Conservation (phyloP, 2,888 invertebrate species). For the Alentia gelatinosa region DNA sequence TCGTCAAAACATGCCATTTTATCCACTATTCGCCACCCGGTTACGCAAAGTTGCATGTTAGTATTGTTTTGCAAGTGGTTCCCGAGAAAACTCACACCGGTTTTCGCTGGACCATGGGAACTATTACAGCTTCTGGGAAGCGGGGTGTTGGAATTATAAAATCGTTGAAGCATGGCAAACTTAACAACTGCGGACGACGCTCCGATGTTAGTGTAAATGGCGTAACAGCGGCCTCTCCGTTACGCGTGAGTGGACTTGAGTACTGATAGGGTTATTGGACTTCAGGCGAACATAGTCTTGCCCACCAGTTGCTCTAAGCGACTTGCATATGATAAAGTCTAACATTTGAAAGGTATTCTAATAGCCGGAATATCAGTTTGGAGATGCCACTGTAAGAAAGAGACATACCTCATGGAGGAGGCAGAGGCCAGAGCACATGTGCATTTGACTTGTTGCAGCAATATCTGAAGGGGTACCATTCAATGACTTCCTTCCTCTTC, state of each 20-base stretch:
- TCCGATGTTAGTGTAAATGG: background rate
- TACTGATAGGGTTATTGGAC: background rate
- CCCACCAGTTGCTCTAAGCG: background rate
- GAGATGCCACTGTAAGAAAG: no score
- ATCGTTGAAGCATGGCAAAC: background rate
- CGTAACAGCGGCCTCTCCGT: background rate
- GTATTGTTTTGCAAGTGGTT: background rate
- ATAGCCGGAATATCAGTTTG: background rate
- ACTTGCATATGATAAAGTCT: background rate
- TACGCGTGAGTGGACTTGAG: background rate
- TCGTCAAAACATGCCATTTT: slow-evolving; percentile 15
- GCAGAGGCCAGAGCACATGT: background rate
- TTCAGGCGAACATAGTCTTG: background rate
- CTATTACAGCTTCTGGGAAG: background rate
- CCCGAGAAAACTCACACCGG: background rate
- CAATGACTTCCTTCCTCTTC: no score
- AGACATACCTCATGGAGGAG: no score
- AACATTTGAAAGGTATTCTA: background rate
- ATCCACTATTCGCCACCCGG: background rate
- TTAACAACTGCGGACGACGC: background rate
- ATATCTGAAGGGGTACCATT: background rate
- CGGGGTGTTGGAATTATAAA: background rate
- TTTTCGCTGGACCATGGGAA: background rate
- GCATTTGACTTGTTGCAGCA: background rate
- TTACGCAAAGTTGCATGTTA: background rate